These are phyloP conservation scores for Numida meleagris DNA, from an alignment of 2,113 vertebrate genomes.

Conservation along the genomic window DNA sequence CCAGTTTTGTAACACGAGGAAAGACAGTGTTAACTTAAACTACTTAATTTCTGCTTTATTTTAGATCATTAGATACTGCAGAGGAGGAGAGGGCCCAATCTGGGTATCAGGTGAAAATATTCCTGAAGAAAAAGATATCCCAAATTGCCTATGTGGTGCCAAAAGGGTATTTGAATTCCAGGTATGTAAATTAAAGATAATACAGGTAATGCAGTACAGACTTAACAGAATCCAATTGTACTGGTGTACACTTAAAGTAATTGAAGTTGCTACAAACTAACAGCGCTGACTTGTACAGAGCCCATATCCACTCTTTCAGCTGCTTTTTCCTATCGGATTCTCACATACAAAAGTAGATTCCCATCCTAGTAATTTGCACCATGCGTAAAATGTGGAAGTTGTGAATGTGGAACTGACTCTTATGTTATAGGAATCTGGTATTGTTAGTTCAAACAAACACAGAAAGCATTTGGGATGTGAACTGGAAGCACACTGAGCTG, in stretches of 20 bases:
- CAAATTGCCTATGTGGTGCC: constrained; percentile 88
- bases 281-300: background rate
- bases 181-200: constrained; percentile 73
- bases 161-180: constrained; percentile 94
- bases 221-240: background rate
- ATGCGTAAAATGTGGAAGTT: background rate
- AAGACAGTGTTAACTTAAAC: background rate
- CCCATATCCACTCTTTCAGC: background rate
- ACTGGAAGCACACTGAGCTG: background rate
- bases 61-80: constrained; percentile 92
- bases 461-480: background rate
- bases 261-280: background rate
- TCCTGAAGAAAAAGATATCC: constrained; percentile 85
- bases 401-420: background rate
- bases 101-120: constrained; percentile 91
- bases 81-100: constrained; percentile 80
- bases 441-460: background rate
- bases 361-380: background rate
- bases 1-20: background rate
- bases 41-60: constrained; percentile 1
- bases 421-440: background rate
- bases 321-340: background rate
- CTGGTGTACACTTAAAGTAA: background rate
- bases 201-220: background rate
- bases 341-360: background rate